These are phyloP conservation scores for Ceyx margarethae DNA, from an alignment of 2,113 vertebrate genomes.

Conservation along the genomic window DNA sequence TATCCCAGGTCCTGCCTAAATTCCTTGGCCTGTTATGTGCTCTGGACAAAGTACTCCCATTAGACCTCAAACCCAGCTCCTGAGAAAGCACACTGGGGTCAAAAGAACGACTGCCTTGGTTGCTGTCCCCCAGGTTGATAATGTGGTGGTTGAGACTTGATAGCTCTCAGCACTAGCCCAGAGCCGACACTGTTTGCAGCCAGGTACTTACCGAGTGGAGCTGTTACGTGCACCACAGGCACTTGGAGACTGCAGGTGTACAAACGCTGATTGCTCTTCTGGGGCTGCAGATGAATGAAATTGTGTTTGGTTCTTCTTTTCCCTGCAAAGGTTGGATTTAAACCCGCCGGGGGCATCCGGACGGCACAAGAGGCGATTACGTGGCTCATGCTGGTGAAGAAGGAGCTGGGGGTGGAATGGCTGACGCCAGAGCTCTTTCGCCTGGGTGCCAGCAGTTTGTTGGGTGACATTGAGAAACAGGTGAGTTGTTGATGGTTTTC, in stretches of 20 bases:
- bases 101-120: not conserved
- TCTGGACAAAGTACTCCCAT: not conserved
- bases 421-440: conserved; percentile 87
- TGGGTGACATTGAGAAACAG: conserved; percentile 93
- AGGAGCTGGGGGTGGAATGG: conserved; percentile 91
- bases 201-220: not conserved
- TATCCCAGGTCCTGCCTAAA: not conserved
- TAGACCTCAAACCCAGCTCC: not conserved
- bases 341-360: conserved; percentile 94
- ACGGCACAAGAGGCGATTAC: conserved; percentile 86
- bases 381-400: conserved; percentile 91
- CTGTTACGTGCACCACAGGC: not conserved
- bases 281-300: not conserved
- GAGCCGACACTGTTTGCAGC: not conserved
- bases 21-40: not conserved
- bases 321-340: conserved; percentile 82
- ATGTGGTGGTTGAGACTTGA: not conserved
- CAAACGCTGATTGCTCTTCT: not conserved
- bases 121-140: not conserved
- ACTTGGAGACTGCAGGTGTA: not conserved
- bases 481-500: conserved; percentile 66
- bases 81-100: not conserved
- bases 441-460: conserved; percentile 91
- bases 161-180: not conserved
- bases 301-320: not conserved